phyloP scores from a whole-genome alignment of 2,888 invertebrate species.

The Didymodactylos carnosus region DNA sequence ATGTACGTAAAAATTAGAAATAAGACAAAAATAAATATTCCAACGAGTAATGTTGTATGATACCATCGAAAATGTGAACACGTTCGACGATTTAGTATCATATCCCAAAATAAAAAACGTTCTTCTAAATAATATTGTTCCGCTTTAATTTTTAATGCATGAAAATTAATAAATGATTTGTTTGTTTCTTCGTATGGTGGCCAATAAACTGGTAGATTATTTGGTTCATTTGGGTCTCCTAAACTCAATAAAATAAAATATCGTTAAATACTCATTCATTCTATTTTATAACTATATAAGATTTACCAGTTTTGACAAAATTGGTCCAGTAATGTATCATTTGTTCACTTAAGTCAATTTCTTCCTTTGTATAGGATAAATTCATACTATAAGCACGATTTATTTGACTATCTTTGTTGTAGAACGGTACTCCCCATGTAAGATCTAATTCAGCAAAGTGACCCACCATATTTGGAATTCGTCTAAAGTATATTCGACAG shows the following conservation, averaged over 20 bases:
- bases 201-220: background rate
- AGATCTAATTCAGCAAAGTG: constrained; percentile 13
- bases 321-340: constrained; percentile 7
- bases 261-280: too few species aligned
- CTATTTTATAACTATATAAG: background rate
- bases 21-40: background rate
- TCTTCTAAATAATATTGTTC: background rate
- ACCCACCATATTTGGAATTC: background rate
- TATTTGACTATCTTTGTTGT: background rate
- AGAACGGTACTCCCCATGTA: constrained; percentile 5
- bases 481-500: too few species aligned
- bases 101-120: background rate
- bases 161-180: background rate
- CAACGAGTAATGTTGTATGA: background rate
- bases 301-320: constrained; percentile 7
- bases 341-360: background rate
- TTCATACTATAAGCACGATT: background rate
- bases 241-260: background rate
- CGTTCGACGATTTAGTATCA: background rate
- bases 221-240: background rate
- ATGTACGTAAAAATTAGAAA: background rate
- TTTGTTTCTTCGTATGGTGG: background rate
- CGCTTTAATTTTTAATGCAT: background rate
- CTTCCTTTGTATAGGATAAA: background rate
- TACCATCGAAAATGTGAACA: background rate